These are phyloP conservation scores for Nomada hirtipes DNA, from an alignment of 2,888 invertebrate species.

Conservation along the genomic window DNA sequence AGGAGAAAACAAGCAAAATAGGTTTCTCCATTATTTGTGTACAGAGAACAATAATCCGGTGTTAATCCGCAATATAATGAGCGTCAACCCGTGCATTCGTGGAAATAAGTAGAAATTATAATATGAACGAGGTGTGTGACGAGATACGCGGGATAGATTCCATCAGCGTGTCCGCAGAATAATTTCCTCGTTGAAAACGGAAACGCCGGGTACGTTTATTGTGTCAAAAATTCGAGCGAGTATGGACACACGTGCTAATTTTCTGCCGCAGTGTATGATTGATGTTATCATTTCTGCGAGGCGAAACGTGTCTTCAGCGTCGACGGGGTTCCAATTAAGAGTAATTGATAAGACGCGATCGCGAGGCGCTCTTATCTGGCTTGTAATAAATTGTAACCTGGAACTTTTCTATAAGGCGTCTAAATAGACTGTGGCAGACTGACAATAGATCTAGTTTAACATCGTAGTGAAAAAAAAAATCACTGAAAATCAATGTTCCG, in stretches of 20 bases:
- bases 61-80: background rate
- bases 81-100: background rate
- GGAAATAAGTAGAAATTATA: conserved; percentile 16
- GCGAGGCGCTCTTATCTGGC: conserved; percentile 19
- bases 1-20: background rate
- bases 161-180: background rate
- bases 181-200: background rate
- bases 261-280: conserved; percentile 32
- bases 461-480: background rate
- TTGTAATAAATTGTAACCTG: conserved; percentile 48
- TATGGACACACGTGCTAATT: conserved; percentile 3
- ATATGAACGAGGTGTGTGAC: background rate
- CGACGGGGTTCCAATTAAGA: conserved; percentile 51
- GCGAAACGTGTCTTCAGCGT: conserved; percentile 30
- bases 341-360: conserved; percentile 56
- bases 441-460: conserved; percentile 39
- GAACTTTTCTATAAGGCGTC: conserved; percentile 12
- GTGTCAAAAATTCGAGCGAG: background rate
- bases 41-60: conserved; percentile 2
- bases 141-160: background rate
- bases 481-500: conserved; percentile 22
- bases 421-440: conserved; percentile 30
- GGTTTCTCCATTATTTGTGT: background rate
- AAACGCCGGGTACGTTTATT: background rate
- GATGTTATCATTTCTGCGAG: conserved; percentile 37